A percentile compares a stretch with the other conserved stretches of the same genome.
Evolutionary conservation across 2,797 vertebrate genomes (phyloP).

Genomic region (Peromyscus melanophrys): DNA sequence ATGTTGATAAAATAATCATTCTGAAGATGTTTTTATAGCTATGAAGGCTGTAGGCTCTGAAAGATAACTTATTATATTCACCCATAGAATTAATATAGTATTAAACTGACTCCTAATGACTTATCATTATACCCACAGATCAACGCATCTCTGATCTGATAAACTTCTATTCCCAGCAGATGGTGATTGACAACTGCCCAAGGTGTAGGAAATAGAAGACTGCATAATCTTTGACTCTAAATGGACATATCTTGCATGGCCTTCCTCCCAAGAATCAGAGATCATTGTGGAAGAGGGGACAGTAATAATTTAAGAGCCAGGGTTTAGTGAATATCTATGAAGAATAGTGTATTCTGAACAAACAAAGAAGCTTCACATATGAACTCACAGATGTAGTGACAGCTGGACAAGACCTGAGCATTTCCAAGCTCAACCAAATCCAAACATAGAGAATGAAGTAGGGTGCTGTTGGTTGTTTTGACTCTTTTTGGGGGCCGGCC

Average conservation of each 20-base stretch:
- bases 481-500: too few species aligned
- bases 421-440: background rate
- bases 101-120: background rate
- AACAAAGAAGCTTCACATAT: background rate
- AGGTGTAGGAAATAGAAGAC: background rate
- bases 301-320: background rate
- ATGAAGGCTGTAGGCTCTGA: background rate
- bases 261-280: background rate
- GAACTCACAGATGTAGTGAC: too few species aligned
- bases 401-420: background rate
- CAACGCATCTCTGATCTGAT: background rate
- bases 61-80: background rate
- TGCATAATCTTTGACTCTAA: background rate
- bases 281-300: background rate
- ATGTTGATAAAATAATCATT: background rate
- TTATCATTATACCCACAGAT: background rate
- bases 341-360: background rate
- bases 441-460: background rate
- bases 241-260: background rate
- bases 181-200: background rate
- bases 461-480: too few species aligned
- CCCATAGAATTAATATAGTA: background rate
- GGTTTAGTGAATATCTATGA: background rate
- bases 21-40: background rate
- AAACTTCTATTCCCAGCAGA: background rate